phyloP scores from a whole-genome alignment of 2,888 invertebrate species.

The Sarcophaga rosellei region DNA sequence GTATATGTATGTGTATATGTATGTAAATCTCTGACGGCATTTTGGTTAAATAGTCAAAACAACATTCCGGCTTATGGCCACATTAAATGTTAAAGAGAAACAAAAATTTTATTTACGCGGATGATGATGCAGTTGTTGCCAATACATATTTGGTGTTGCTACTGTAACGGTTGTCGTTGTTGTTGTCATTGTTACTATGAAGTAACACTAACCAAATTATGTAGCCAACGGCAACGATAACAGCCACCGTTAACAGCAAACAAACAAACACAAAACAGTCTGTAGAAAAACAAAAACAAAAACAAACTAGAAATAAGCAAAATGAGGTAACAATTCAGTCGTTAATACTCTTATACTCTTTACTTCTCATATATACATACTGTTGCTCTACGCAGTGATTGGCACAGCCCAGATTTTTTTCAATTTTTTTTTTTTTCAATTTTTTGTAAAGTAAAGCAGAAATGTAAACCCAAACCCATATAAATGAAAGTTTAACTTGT shows the following conservation, averaged over 20 bases:
- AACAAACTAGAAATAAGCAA: conserved; percentile 33
- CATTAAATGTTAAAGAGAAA: not conserved
- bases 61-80: not conserved
- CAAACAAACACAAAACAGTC: conserved; percentile 4
- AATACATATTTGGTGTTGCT: not conserved
- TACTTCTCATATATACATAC: not conserved
- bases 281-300: not conserved
- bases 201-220: conserved; percentile 48
- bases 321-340: conserved; percentile 57
- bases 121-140: conserved; percentile 9
- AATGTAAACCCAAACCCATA: not conserved
- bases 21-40: not conserved
- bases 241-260: conserved; percentile 4
- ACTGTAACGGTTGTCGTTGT: not conserved
- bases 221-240: conserved; percentile 32
- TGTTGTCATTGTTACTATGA: conserved; percentile 7
- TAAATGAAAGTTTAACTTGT: conserved; percentile 40
- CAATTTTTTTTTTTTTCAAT: too few species aligned
- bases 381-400: not conserved
- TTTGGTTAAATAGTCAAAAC: not conserved
- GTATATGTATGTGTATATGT: too few species aligned
- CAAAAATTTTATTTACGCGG: not conserved
- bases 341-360: conserved; percentile 4
- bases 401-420: too few species aligned
- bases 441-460: too few species aligned